These are phyloP conservation scores for Puffinus mauretanicus DNA, from an alignment of 2,113 vertebrate genomes.

Conservation along the genomic window DNA sequence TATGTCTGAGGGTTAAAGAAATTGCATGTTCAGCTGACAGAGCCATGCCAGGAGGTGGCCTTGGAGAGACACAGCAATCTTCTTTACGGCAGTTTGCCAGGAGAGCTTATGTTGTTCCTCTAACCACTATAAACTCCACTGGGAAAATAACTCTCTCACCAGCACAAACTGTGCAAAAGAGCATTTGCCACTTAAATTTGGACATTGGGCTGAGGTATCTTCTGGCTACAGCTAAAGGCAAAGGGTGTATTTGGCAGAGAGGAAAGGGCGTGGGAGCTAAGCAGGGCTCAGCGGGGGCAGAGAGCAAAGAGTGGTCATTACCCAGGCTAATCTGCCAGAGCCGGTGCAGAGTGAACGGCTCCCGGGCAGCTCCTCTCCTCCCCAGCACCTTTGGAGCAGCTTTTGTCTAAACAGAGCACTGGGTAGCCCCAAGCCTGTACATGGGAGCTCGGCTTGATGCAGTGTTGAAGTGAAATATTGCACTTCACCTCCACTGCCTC, in stretches of 20 bases:
- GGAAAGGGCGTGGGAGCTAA: background rate
- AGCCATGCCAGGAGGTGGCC: background rate
- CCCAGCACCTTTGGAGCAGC: background rate
- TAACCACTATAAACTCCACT: background rate
- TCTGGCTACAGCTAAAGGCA: background rate
- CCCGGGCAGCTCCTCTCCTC: background rate
- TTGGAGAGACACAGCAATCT: background rate
- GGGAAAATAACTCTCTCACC: background rate
- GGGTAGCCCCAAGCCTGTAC: background rate
- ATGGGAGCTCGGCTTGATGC: background rate
- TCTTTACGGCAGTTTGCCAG: background rate
- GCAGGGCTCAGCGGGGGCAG: background rate
- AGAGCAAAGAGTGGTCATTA: background rate
- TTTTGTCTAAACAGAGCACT: background rate
- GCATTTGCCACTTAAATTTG: background rate
- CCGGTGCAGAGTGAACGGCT: fast-evolving
- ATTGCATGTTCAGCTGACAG: background rate
- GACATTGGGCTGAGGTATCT: background rate
- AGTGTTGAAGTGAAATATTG: background rate
- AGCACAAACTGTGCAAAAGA: background rate
- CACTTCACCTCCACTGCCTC: background rate
- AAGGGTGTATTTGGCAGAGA: background rate
- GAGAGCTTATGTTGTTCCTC: background rate
- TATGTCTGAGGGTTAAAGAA: background rate
- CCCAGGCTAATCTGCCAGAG: fast-evolving